A percentile compares a stretch with the other conserved stretches of the same genome.
Evolutionary conservation across 2,797 vertebrate genomes (phyloP).

Genomic region (Paguma larvata): DNA sequence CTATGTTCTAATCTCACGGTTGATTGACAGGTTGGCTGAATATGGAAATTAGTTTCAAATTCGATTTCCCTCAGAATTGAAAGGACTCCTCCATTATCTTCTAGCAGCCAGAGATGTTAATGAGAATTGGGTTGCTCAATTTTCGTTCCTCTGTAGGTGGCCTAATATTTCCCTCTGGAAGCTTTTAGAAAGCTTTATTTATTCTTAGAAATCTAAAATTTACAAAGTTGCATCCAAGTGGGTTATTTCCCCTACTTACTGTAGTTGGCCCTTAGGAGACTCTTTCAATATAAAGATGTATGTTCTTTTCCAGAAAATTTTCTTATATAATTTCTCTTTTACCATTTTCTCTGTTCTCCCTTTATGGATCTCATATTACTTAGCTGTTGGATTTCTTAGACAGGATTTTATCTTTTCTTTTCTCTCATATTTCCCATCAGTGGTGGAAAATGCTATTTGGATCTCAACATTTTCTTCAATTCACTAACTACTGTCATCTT

Average conservation of each 20-base stretch:
- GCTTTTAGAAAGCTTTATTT: conserved; percentile 55
- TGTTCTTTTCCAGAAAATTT: conserved; percentile 24
- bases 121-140: conserved; percentile 34
- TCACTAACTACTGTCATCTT: neutral
- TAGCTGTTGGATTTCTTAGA: neutral
- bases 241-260: neutral
- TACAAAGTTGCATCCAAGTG: neutral
- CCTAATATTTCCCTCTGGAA: conserved; percentile 57
- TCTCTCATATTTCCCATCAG: conserved; percentile 17
- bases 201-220: conserved; percentile 41
- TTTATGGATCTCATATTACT: conserved; percentile 16
- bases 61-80: conserved; percentile 45
- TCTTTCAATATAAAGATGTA: neutral
- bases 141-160: neutral
- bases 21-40: neutral
- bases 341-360: neutral
- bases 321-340: neutral
- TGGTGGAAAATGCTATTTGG: conserved; percentile 9
- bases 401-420: neutral
- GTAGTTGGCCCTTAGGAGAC: neutral
- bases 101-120: conserved; percentile 23
- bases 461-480: neutral
- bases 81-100: conserved; percentile 10
- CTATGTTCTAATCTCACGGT: neutral
- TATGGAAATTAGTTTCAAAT: conserved; percentile 49